phyloP scores from a whole-genome alignment of 2,113 vertebrate genomes.

The Acanthochromis polyacanthus region DNA sequence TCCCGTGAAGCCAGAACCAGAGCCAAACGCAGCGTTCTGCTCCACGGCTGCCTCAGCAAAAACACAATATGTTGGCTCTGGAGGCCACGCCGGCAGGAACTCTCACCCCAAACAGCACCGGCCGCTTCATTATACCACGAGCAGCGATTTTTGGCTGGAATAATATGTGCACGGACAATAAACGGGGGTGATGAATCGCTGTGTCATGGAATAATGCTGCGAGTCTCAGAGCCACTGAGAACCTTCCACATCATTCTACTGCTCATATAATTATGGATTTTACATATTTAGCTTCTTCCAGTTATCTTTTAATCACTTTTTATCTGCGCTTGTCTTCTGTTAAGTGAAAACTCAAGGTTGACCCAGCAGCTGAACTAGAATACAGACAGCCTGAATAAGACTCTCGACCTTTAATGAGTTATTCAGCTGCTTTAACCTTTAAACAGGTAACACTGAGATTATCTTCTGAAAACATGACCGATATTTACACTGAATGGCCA shows the following conservation, averaged over 20 bases:
- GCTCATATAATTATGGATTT: not conserved
- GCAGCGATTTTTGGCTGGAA: conserved; percentile 42
- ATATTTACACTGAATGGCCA: conserved; percentile 32
- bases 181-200: conserved; percentile 44
- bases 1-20: conserved; percentile 64
- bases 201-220: conserved; percentile 11
- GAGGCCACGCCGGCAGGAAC: conserved; percentile 56
- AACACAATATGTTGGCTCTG: conserved; percentile 78
- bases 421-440: conserved; percentile 19
- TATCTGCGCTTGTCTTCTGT: conserved; percentile 1
- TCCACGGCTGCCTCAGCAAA: conserved; percentile 78
- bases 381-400: conserved; percentile 1
- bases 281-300: not conserved
- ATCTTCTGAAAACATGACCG: conserved; percentile 21
- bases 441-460: not conserved
- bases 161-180: conserved; percentile 26
- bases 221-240: too few species aligned
- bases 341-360: conserved; percentile 19
- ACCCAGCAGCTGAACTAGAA: conserved; percentile 19
- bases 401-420: conserved; percentile 36
- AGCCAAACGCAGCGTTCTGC: conserved; percentile 73
- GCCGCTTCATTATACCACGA: conserved; percentile 45
- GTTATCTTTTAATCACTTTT: not conserved
- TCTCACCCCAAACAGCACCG: conserved; percentile 61
- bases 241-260: too few species aligned